Evolutionary conservation across 2,888 invertebrate species (phyloP).

Genomic region (Sipha maydis): DNA sequence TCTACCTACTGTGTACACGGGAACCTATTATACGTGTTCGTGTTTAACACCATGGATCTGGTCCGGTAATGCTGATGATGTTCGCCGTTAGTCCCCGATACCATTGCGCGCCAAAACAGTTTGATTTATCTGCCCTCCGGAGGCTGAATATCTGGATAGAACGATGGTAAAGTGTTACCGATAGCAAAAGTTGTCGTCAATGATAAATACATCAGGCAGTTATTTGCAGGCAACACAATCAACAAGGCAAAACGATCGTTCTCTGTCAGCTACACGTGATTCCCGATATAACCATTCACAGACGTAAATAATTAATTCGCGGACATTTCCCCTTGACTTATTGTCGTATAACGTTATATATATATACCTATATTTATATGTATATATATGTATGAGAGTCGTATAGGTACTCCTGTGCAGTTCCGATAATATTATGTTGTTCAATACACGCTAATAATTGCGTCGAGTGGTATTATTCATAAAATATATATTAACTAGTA

Average conservation of each 20-base stretch:
- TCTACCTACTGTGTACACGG: too few relatives aligned
- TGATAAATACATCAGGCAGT: slow-evolving; percentile 44
- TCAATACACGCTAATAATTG: background rate
- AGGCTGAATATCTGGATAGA: slow-evolving; percentile 24
- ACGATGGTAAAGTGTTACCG: slow-evolving; percentile 46
- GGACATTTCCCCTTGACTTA: slow-evolving; percentile 13
- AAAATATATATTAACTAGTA: too few relatives aligned
- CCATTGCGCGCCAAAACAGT: background rate
- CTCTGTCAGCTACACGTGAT: slow-evolving; percentile 48
- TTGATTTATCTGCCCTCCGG: slow-evolving; percentile 32
- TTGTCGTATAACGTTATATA: background rate
- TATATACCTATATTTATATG: too few relatives aligned
- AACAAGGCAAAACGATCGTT: slow-evolving; percentile 52
- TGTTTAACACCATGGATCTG: too few relatives aligned
- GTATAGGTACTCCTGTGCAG: too few relatives aligned
- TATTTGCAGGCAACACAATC: slow-evolving; percentile 50
- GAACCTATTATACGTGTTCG: too few relatives aligned
- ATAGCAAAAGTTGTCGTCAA: slow-evolving; percentile 40
- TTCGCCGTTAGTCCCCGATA: too few relatives aligned
- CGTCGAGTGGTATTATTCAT: background rate
- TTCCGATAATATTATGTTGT: background rate
- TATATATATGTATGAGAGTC: too few relatives aligned
- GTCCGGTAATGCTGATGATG: background rate
- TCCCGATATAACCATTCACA: slow-evolving; percentile 16
- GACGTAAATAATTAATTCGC: slow-evolving; percentile 48